These are phyloP conservation scores for Hemistola chrysoprasaria DNA, from an alignment of 2,888 invertebrate genomes.

Conservation along the genomic window DNA sequence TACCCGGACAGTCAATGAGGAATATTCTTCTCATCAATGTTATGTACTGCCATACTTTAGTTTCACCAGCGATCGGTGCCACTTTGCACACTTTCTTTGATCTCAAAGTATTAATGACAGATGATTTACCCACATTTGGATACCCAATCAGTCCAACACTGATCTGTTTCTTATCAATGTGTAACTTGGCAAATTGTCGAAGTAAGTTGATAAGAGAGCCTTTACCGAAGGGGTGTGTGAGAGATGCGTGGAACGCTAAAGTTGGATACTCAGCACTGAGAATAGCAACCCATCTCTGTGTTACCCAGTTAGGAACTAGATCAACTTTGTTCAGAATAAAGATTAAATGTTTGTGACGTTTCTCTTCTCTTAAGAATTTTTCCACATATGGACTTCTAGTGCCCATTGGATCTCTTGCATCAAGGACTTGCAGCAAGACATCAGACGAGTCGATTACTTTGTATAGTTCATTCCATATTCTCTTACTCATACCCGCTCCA, in stretches of 20 bases:
- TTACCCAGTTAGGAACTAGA: constrained; percentile 98
- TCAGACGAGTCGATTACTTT: constrained; percentile 99
- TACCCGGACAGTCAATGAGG: constrained; percentile 99
- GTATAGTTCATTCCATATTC: constrained; percentile 99
- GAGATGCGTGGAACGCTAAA: constrained; percentile 98
- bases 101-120: constrained; percentile 97
- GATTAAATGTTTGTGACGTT: constrained; percentile 98
- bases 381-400: constrained; percentile 97
- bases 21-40: constrained; percentile 98
- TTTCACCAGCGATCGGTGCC: constrained; percentile 98
- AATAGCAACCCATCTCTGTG: constrained; percentile 98
- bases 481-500: constrained; percentile 96
- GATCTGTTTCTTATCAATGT: constrained; percentile 98
- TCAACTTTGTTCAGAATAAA: constrained; percentile 98
- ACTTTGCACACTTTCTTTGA: constrained; percentile 99
- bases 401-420: constrained; percentile 98
- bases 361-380: constrained; percentile 95
- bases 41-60: constrained; percentile 99
- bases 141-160: constrained; percentile 99
- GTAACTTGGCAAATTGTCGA: constrained; percentile 97
- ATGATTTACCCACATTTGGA: constrained; percentile 99
- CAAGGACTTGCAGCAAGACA: constrained; percentile 96
- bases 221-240: constrained; percentile 99
- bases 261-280: constrained; percentile 98
- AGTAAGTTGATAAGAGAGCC: constrained; percentile 97